These are phyloP conservation scores for Sarcophaga caerulescens DNA, from an alignment of 2,888 invertebrate species.

Conservation along the genomic window DNA sequence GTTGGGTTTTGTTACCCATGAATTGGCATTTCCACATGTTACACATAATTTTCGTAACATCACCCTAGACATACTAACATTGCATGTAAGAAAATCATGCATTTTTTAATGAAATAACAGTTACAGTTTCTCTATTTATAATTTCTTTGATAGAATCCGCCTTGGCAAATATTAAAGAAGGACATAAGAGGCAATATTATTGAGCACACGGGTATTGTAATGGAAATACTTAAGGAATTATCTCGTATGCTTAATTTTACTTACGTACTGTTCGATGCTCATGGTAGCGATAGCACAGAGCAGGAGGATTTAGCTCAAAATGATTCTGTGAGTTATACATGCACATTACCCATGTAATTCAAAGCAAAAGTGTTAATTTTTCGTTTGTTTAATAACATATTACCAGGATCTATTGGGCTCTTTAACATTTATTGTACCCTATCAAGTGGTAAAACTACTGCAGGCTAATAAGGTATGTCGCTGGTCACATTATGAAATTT, in stretches of 20 bases:
- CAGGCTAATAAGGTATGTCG: constrained; percentile 74
- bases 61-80: constrained; percentile 87
- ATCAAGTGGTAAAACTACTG: constrained; percentile 74
- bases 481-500: neutral
- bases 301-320: constrained; percentile 66
- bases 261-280: constrained; percentile 76
- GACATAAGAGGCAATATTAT: constrained; percentile 82
- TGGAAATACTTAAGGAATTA: constrained; percentile 90
- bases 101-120: too few species aligned
- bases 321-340: constrained; percentile 73
- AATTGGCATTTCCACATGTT: constrained; percentile 90
- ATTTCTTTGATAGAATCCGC: constrained; percentile 86
- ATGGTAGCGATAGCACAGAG: constrained; percentile 56
- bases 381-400: neutral
- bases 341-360: too few species aligned
- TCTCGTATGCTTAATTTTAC: constrained; percentile 91
- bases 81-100: constrained; percentile 84
- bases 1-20: constrained; percentile 85
- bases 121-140: too few species aligned
- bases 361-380: neutral
- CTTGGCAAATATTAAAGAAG: constrained; percentile 89
- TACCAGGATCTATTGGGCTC: constrained; percentile 75
- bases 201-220: constrained; percentile 87
- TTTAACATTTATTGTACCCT: constrained; percentile 76
- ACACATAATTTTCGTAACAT: constrained; percentile 90